These are phyloP conservation scores for Apis dorsata DNA, from an alignment of 1,140 invertebrate genomes.

Conservation along the genomic window DNA sequence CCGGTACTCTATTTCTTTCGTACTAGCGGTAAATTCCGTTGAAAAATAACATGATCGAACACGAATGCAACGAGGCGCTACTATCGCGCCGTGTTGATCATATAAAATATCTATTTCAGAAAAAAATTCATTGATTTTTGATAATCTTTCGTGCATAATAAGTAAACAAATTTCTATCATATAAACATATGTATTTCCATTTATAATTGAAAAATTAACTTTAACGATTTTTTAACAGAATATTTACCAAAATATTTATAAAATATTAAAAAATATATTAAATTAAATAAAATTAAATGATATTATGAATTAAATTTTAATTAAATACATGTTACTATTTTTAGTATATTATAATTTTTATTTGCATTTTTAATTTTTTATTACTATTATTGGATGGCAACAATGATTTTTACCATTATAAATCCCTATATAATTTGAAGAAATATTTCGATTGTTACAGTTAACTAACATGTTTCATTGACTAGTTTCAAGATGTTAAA, in stretches of 20 bases:
- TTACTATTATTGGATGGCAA: not conserved
- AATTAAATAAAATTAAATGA: not conserved
- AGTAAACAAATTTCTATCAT: not conserved
- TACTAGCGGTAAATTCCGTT: conserved; percentile 26
- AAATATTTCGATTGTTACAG: not conserved
- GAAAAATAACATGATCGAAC: not conserved
- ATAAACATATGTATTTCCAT: not conserved
- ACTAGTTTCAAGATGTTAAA: conserved; percentile 4
- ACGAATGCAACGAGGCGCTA: conserved; percentile 4
- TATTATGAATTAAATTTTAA: not conserved
- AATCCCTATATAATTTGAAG: not conserved
- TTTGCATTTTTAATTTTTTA: not conserved
- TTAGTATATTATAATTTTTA: not conserved
- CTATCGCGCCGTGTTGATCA: not conserved
- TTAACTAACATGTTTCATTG: not conserved
- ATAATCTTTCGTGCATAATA: not conserved
- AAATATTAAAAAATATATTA: not conserved
- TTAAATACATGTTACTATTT: not conserved
- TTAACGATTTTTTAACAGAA: not conserved
- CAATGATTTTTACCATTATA: not conserved
- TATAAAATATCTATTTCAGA: not conserved
- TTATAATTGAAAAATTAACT: not conserved
- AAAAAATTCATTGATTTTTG: not conserved
- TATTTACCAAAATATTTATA: not conserved
- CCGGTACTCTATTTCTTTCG: not conserved